Percentiles rank a stretch among this genome's conserved stretches.
Conservation (phyloP, 1,140 invertebrate species). For the Eriocheir sinensis region DNA sequence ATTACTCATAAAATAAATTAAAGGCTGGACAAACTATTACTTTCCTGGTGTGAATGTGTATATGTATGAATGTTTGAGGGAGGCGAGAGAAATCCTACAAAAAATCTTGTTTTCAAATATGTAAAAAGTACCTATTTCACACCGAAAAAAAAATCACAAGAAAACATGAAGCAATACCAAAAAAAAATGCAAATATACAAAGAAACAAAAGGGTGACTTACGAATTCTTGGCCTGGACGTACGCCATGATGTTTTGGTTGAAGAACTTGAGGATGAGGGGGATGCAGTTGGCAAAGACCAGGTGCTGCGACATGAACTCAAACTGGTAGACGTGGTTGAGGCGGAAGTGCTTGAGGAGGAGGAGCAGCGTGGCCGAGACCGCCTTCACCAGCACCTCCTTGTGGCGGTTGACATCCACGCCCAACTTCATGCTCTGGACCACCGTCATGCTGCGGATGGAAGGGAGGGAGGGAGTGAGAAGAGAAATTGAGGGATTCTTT, state of each 20-base stretch:
- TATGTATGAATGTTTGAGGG: too few relatives aligned
- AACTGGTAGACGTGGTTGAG: constrained; percentile 99
- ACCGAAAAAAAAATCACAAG: not conserved
- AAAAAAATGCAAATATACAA: too few relatives aligned
- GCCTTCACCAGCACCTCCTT: constrained; percentile 99
- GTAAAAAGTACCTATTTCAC: not conserved
- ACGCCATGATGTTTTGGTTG: constrained; percentile 98
- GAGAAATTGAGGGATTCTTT: too few relatives aligned
- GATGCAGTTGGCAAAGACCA: constrained; percentile 99
- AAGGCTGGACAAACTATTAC: too few relatives aligned
- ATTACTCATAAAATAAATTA: too few relatives aligned
- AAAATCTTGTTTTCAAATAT: not conserved
- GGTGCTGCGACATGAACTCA: constrained; percentile 99
- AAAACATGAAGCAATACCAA: not conserved
- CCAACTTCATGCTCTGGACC: constrained; percentile 97
- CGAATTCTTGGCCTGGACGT: constrained; percentile 97
- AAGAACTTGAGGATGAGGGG: constrained; percentile 99
- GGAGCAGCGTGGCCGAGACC: constrained; percentile 95
- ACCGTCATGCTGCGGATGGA: constrained; percentile 89
- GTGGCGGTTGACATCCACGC: constrained; percentile 98
- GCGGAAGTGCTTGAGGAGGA: constrained; percentile 99
- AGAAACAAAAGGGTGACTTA: constrained; percentile 81
- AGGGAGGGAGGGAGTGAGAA: not conserved
- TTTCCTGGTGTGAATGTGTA: too few relatives aligned
- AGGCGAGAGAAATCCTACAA: not conserved